A percentile compares a stretch with the other conserved stretches of the same genome.
Evolutionary conservation across 2,113 vertebrate genomes (phyloP).

Genomic region (Lanius ludovicianus): DNA sequence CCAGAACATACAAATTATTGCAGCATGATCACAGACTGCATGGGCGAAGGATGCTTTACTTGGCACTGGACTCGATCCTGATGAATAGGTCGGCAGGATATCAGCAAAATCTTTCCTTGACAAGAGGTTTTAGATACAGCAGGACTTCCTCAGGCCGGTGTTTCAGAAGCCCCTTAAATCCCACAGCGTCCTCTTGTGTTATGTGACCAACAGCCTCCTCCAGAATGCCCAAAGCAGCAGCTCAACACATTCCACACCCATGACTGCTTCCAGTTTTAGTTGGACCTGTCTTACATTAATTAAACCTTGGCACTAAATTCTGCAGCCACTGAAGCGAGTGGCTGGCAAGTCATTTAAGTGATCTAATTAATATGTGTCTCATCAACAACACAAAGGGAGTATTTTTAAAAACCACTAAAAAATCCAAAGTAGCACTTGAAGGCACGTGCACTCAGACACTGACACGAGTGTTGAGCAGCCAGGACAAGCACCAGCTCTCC

Average conservation of each 20-base stretch:
- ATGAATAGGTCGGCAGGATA: not conserved
- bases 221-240: not conserved
- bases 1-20: constrained; percentile 5
- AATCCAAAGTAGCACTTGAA: not conserved
- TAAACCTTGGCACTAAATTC: constrained; percentile 18
- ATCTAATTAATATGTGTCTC: constrained; percentile 13
- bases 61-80: not conserved
- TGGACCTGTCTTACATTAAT: not conserved
- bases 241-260: not conserved
- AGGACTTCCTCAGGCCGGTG: not conserved
- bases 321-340: not conserved
- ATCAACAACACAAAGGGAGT: not conserved
- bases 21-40: not conserved
- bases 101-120: not conserved
- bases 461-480: fast-evolving
- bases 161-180: not conserved
- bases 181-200: not conserved
- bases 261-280: not conserved
- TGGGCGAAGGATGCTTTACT: not conserved
- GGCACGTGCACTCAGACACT: not conserved
- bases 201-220: fast-evolving
- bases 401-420: not conserved
- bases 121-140: not conserved
- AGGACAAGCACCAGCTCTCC: not conserved
- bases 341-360: not conserved